Percentiles rank a stretch among this genome's conserved stretches.
Conservation (phyloP, 2,888 invertebrate species). For the Sinotaia quadrata region DNA sequence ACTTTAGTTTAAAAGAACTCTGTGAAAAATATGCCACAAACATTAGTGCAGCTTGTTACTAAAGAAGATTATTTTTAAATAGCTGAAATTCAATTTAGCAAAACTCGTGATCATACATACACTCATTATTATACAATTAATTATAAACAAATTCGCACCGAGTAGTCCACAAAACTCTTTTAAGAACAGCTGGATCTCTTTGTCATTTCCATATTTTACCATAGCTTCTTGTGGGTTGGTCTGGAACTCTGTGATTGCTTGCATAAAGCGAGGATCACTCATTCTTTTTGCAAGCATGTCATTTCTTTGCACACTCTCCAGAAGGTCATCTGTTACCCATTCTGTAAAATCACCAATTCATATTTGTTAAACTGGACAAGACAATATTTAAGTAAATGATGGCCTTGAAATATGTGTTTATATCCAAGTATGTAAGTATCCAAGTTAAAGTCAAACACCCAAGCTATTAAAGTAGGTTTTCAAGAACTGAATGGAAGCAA, state of each 20-base stretch:
- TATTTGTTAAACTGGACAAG: not conserved
- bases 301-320: conserved; percentile 60
- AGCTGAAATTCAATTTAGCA: conserved; percentile 1
- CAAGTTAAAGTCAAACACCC: not conserved
- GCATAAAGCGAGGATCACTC: conserved; percentile 62
- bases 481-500: not conserved
- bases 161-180: conserved; percentile 65
- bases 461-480: not conserved
- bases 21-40: no score
- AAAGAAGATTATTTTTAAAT: not conserved
- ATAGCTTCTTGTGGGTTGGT: conserved; percentile 63
- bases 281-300: conserved; percentile 53
- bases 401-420: not conserved
- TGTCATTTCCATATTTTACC: conserved; percentile 62
- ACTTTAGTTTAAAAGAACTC: no score
- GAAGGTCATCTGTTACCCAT: conserved; percentile 64
- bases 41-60: no score
- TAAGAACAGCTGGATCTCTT: conserved; percentile 65
- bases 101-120: not conserved
- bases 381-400: not conserved
- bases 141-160: conserved; percentile 46
- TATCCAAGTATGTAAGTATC: not conserved
- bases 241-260: conserved; percentile 67
- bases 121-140: not conserved
- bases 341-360: conserved; percentile 43